Conservation (phyloP, 2,113 vertebrate genomes). For the Ameiurus melas region DNA sequence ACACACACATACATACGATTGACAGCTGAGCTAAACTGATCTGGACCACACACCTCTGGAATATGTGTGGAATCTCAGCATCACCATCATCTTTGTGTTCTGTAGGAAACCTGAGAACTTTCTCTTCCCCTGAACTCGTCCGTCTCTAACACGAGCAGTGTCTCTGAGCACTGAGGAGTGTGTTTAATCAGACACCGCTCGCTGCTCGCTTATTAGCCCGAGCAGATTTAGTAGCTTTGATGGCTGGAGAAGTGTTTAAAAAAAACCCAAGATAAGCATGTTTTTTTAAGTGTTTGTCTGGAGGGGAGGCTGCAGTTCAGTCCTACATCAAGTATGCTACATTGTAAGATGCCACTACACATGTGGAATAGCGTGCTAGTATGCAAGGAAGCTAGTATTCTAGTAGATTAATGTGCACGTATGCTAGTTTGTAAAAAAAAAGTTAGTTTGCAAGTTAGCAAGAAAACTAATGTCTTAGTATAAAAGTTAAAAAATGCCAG, state of each 20-base stretch:
- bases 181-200: neutral
- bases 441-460: neutral
- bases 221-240: neutral
- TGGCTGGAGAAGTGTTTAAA: neutral
- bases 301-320: neutral
- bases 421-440: neutral
- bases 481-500: neutral
- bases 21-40: conserved; percentile 5
- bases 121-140: too few relatives aligned
- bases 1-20: conserved; percentile 15
- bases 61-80: neutral
- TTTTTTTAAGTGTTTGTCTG: neutral
- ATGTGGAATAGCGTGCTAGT: neutral
- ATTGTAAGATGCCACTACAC: neutral
- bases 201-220: neutral
- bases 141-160: neutral
- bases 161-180: neutral
- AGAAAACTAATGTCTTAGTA: too few relatives aligned
- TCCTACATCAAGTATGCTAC: neutral
- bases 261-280: neutral
- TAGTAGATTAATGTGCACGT: neutral
- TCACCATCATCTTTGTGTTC: conserved; percentile 22
- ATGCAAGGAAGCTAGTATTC: neutral
- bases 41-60: conserved; percentile 10
- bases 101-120: neutral